Evolutionary conservation across 2,888 invertebrate genomes (phyloP).

Genomic region (Melitaea athalia): DNA sequence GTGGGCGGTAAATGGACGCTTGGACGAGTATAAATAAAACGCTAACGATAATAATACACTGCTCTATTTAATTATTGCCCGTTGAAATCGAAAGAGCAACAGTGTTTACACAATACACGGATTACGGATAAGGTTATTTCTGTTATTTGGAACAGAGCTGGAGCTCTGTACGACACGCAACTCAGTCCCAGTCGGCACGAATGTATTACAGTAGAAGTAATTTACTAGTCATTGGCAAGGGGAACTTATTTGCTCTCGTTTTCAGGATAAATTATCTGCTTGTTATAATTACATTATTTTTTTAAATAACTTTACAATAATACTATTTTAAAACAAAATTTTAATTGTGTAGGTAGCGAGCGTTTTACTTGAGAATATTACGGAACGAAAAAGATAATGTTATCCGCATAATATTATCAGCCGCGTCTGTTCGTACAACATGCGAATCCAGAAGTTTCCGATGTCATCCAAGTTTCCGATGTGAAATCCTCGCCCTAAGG

Average conservation of each 20-base stretch:
- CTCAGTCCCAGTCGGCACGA: neutral
- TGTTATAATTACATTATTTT: neutral
- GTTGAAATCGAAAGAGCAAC: slow-evolving; percentile 51
- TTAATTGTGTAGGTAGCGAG: neutral
- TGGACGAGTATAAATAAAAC: slow-evolving; percentile 67
- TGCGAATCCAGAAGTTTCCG: slow-evolving; percentile 23
- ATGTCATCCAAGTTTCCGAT: slow-evolving; percentile 25
- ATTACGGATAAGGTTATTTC: slow-evolving; percentile 32
- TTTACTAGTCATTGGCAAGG: neutral
- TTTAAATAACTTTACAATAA: neutral
- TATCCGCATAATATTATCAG: neutral
- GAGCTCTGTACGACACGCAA: slow-evolving; percentile 1
- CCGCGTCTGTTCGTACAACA: slow-evolving; percentile 1
- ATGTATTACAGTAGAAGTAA: slow-evolving; percentile 5
- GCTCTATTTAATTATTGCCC: slow-evolving; percentile 64
- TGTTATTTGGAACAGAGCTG: slow-evolving; percentile 27
- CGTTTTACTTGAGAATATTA: neutral
- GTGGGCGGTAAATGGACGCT: slow-evolving; percentile 71
- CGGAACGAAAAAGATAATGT: neutral
- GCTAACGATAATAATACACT: slow-evolving; percentile 65
- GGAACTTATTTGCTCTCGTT: neutral
- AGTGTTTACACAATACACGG: slow-evolving; percentile 41
- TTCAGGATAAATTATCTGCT: neutral
- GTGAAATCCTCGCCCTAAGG: slow-evolving; percentile 46
- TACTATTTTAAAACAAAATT: too few species aligned